A percentile compares a stretch with the other conserved stretches of the same genome.
These are phyloP conservation scores for Bothrops jararaca DNA, from an alignment of 2,113 vertebrate species.

Conservation along the genomic window DNA sequence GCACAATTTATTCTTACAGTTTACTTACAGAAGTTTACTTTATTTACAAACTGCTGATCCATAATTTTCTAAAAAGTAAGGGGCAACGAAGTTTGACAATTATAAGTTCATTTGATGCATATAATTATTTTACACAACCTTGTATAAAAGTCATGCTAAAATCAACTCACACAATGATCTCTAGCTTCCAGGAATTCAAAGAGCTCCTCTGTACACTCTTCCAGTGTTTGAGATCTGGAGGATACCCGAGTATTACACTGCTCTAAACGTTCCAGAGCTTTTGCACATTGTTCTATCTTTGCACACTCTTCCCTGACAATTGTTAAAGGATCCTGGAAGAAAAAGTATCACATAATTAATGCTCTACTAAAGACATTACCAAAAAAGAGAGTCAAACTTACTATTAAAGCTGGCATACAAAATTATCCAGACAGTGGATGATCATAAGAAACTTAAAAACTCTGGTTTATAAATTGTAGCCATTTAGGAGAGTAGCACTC, in stretches of 20 bases:
- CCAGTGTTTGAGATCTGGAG: slow-evolving; percentile 75
- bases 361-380: neutral
- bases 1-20: neutral
- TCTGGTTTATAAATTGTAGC: neutral
- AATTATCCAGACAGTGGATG: neutral
- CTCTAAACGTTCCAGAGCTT: slow-evolving; percentile 77
- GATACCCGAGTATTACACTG: slow-evolving; percentile 75
- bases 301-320: slow-evolving; percentile 79
- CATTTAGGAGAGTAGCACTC: neutral
- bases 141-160: neutral
- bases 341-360: neutral
- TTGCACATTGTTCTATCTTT: slow-evolving; percentile 77
- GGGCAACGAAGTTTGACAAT: neutral
- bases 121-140: neutral
- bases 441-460: neutral
- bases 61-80: neutral
- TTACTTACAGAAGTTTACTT: neutral
- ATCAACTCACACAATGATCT: slow-evolving; percentile 86
- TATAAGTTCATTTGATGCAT: neutral
- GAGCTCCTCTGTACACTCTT: slow-evolving; percentile 91
- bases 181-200: slow-evolving; percentile 91
- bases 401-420: neutral
- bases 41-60: neutral
- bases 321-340: slow-evolving; percentile 79
- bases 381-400: neutral